phyloP scores from a whole-genome alignment of 2,113 vertebrate species.

The Butastur rufipennis region DNA sequence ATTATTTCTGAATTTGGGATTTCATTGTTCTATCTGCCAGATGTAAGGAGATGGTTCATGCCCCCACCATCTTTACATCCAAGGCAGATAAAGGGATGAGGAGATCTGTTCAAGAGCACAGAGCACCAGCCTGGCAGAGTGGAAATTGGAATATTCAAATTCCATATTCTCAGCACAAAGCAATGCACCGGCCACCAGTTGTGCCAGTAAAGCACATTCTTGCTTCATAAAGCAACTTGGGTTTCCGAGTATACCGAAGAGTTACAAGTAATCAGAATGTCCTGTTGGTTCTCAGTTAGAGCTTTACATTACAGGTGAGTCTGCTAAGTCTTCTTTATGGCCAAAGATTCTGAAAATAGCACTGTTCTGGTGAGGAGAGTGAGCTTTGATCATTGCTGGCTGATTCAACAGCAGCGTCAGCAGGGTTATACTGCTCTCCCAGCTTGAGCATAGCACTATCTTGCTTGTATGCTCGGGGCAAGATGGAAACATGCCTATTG shows the following conservation, averaged over 20 bases:
- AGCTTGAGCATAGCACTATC: not conserved
- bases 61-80: not conserved
- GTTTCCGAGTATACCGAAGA: accelerated
- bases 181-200: not conserved
- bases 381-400: not conserved
- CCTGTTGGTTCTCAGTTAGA: not conserved
- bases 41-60: not conserved
- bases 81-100: not conserved
- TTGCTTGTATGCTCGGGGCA: not conserved
- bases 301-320: not conserved
- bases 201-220: not conserved
- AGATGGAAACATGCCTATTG: not conserved
- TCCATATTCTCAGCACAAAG: not conserved
- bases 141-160: not conserved
- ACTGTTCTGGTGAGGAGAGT: not conserved
- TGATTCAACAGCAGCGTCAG: not conserved
- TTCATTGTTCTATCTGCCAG: not conserved
- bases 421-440: not conserved
- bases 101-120: not conserved
- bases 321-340: not conserved
- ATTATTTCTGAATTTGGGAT: not conserved
- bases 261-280: not conserved
- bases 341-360: not conserved
- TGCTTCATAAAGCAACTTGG: not conserved
- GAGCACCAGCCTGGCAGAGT: not conserved